Base-by-base conservation (phyloP, 2,113 vertebrate species). In the Cynoglossus semilaevis region DNA sequence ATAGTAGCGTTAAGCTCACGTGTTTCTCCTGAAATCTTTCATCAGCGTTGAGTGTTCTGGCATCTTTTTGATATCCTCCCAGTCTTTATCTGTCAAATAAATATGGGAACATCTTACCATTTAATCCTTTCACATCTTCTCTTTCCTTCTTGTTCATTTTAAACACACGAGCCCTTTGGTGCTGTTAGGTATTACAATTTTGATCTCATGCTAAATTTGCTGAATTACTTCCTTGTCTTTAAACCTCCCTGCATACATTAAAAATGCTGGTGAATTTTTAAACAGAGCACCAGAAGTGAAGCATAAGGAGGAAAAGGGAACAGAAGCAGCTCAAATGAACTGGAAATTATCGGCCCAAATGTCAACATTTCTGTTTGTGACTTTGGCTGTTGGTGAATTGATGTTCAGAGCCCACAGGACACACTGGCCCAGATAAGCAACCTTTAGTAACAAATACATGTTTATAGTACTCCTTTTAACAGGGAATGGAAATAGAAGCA, bases 31-130 rank as follows among this genome's bases (percentile, higher is more conserved):
- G 79, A 99, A 99, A 90, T 99, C 97, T 92, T 99, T 99, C 96
- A 99, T 98, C 92, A 99, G 91, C 2, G 96, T 99, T 65, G 97
- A 97, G 92, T 99, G 97, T 87, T 99, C 97, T 0, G 97, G 97
- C 97, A 99, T 99, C 92, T 99, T 99, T 93, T 98, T 98, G 78
- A 99, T 99, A 89, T 99, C 97, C 89, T 99, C 97, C 97, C 97
- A 99, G 88, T 99, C 97, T 93, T 99, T 99, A 90, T 99, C 97
- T 98, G 89, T 72, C 22, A 74, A 70, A 79, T 70, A 49, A 38
- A 38, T 10, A 38, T 49, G 40, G 36, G 9, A 16, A 7, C 9
- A 43, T 15, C 10, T 9, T n/a, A 37, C 62, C 54, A 19, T 22
- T 38, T 38, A 38, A 38, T 38, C 9, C 35, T 7, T 36, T 5